phyloP scores from a whole-genome alignment of 1,140 invertebrate genomes.

The Dysdera silvatica region DNA sequence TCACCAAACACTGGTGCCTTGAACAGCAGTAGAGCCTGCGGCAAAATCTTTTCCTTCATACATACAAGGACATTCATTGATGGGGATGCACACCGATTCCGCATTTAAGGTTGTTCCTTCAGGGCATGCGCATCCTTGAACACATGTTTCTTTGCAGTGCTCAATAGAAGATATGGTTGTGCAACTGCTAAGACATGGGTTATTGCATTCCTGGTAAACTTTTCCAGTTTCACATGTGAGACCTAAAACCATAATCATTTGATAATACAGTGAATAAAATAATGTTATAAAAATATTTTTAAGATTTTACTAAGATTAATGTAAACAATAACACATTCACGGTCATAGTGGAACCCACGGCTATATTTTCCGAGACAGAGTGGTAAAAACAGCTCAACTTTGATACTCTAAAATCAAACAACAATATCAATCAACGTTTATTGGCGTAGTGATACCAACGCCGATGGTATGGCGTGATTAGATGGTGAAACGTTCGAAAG shows the following conservation, averaged over 20 bases:
- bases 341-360: no score
- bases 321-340: no score
- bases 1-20: conserved; percentile 52
- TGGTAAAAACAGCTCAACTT: no score
- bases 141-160: conserved; percentile 57
- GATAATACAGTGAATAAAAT: no score
- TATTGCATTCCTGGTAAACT: conserved; percentile 67
- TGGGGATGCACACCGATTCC: conserved; percentile 64
- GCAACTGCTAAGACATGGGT: conserved; percentile 64
- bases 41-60: conserved; percentile 62
- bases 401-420: no score
- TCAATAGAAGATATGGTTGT: conserved; percentile 54
- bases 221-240: conserved; percentile 67
- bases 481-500: no score
- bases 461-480: no score
- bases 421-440: no score
- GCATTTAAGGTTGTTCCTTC: conserved; percentile 60
- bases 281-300: no score
- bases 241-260: conserved; percentile 50
- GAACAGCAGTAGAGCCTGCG: conserved; percentile 57
- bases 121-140: conserved; percentile 81
- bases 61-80: conserved; percentile 65
- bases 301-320: no score
- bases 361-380: no score
- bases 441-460: no score